phyloP scores from a whole-genome alignment of 1,140 invertebrate genomes.

The Nephila pilipes region DNA sequence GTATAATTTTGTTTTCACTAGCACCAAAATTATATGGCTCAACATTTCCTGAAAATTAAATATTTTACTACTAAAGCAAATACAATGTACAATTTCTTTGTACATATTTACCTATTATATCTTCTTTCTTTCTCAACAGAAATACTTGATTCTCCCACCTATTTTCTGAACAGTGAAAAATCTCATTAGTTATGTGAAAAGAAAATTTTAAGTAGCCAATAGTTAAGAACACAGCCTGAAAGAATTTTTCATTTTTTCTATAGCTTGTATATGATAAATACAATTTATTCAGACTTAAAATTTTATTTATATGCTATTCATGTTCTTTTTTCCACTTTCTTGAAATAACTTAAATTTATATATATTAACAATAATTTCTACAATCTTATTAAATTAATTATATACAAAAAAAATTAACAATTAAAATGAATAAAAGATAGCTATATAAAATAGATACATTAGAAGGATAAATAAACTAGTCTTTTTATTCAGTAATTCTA shows the following conservation, averaged over 20 bases:
- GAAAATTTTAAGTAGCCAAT: slow-evolving; percentile 22
- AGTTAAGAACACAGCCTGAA: not conserved
- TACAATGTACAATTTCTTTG: not conserved
- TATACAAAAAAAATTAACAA: no score
- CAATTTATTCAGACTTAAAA: not conserved
- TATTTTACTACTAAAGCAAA: not conserved
- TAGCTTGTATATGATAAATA: not conserved
- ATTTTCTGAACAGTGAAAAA: slow-evolving; percentile 46
- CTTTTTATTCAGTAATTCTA: no score
- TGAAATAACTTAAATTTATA: no score
- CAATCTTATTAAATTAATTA: no score
- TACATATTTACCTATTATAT: slow-evolving; percentile 56
- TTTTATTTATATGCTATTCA: no score
- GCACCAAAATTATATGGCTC: no score
- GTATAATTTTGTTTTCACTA: no score
- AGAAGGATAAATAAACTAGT: no score
- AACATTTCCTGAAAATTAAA: not conserved
- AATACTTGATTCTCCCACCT: slow-evolving; percentile 4
- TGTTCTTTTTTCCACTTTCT: no score
- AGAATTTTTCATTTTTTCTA: not conserved
- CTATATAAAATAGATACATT: no score
- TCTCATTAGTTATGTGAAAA: slow-evolving; percentile 46
- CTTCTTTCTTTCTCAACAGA: slow-evolving; percentile 23
- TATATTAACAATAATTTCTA: no score
- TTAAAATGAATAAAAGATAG: no score